phyloP scores from a whole-genome alignment of 2,888 invertebrate species.

The Dendrolimus pini region DNA sequence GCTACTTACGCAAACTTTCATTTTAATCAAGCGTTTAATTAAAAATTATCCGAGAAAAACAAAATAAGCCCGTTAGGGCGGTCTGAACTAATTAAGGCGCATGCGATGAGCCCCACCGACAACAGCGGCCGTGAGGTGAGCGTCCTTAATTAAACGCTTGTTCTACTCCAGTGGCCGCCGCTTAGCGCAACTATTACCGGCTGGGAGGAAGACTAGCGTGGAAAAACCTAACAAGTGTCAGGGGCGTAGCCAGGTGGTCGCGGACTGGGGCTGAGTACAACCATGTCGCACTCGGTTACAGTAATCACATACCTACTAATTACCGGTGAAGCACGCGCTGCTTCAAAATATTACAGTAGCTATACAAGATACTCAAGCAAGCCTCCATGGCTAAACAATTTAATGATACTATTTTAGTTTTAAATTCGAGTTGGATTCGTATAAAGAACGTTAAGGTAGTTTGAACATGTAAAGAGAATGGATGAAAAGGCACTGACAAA shows the following conservation, averaged over 20 bases:
- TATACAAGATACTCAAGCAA: too few species aligned
- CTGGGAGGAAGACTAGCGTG: conserved; percentile 21
- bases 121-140: conserved; percentile 62
- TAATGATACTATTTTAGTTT: too few species aligned
- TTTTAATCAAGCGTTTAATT: conserved; percentile 78
- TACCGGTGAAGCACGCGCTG: too few species aligned
- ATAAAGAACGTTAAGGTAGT: too few species aligned
- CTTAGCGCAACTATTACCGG: conserved; percentile 58
- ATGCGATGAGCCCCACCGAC: conserved; percentile 65
- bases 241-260: conserved; percentile 28
- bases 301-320: too few species aligned
- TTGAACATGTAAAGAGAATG: too few species aligned
- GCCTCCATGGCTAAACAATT: too few species aligned
- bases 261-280: conserved; percentile 6
- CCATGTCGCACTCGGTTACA: too few species aligned
- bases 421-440: too few species aligned
- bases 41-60: conserved; percentile 77
- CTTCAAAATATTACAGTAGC: too few species aligned
- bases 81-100: conserved; percentile 75
- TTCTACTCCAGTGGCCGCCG: conserved; percentile 57
- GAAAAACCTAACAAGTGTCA: conserved; percentile 54
- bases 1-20: conserved; percentile 77
- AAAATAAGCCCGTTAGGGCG: conserved; percentile 76
- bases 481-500: too few species aligned
- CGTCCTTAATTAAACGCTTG: conserved; percentile 68